A percentile compares a stretch with the other conserved stretches of the same genome.
These are phyloP conservation scores for Meloe dianella DNA, from an alignment of 2,888 invertebrate genomes.

Conservation along the genomic window DNA sequence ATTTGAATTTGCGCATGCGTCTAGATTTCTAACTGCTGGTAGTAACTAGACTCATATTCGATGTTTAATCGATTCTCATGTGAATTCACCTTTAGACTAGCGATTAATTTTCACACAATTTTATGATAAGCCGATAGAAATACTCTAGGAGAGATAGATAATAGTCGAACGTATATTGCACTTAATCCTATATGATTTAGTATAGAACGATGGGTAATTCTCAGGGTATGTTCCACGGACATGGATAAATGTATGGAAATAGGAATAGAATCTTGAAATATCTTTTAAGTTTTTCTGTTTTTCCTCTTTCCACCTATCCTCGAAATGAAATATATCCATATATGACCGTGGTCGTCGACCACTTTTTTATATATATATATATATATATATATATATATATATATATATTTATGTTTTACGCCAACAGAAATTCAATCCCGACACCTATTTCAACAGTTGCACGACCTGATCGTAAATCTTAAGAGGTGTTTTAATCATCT, in stretches of 20 bases:
- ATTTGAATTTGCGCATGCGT: no score
- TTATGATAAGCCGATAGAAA: not conserved
- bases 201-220: slow-evolving; percentile 38
- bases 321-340: slow-evolving; percentile 43
- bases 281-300: slow-evolving; percentile 37
- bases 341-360: slow-evolving; percentile 36
- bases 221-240: slow-evolving; percentile 42
- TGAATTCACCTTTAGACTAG: no score
- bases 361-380: slow-evolving; percentile 22
- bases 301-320: slow-evolving; percentile 20
- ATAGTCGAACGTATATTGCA: slow-evolving; percentile 17
- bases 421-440: slow-evolving; percentile 34
- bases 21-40: no score
- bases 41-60: no score
- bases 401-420: slow-evolving; percentile 29
- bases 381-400: not conserved
- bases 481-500: slow-evolving; percentile 30
- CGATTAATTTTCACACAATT: no score
- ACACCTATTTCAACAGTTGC: slow-evolving; percentile 23
- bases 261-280: slow-evolving; percentile 48
- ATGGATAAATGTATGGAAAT: slow-evolving; percentile 51
- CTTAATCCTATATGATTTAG: slow-evolving; percentile 49
- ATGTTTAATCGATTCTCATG: no score
- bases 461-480: slow-evolving; percentile 25
- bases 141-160: not conserved